phyloP scores from a whole-genome alignment of 2,888 invertebrate species.

The Leptinotarsa rubiginosa region DNA sequence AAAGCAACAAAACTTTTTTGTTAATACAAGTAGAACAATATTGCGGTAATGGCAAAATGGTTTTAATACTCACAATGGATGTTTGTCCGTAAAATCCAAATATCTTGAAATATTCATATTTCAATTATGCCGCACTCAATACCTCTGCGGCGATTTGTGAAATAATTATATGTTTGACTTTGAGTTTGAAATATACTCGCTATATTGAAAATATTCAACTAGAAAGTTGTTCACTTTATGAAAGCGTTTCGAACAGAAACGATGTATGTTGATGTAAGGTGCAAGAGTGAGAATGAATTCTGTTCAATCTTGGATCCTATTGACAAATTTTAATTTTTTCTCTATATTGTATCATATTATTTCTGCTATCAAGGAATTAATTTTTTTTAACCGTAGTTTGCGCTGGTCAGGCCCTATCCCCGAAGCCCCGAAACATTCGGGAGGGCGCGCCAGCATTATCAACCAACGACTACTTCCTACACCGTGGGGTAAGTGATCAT shows the following conservation, averaged over 20 bases:
- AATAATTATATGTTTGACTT: constrained; percentile 7
- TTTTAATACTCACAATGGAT: not conserved
- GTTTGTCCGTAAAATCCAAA: constrained; percentile 4
- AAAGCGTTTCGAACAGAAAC: not conserved
- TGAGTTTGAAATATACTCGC: not conserved
- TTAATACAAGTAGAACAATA: not conserved
- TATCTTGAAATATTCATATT: constrained; percentile 23
- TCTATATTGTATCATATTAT: no score
- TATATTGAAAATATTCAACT: not conserved
- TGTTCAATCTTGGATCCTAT: no score
- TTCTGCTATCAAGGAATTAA: no score
- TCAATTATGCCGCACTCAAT: constrained; percentile 14
- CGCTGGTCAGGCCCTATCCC: no score
- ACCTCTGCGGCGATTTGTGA: not conserved
- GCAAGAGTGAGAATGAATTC: no score
- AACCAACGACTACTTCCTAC: no score
- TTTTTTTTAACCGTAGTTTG: no score
- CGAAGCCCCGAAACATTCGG: no score
- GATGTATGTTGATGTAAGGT: no score
- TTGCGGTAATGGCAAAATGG: not conserved
- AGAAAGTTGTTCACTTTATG: not conserved
- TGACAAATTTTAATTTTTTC: no score
- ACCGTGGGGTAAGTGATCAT: no score
- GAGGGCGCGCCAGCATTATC: no score
- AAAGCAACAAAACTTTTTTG: not conserved